These are phyloP conservation scores for Pluvialis apricaria DNA, from an alignment of 2,113 vertebrate species.

Conservation along the genomic window DNA sequence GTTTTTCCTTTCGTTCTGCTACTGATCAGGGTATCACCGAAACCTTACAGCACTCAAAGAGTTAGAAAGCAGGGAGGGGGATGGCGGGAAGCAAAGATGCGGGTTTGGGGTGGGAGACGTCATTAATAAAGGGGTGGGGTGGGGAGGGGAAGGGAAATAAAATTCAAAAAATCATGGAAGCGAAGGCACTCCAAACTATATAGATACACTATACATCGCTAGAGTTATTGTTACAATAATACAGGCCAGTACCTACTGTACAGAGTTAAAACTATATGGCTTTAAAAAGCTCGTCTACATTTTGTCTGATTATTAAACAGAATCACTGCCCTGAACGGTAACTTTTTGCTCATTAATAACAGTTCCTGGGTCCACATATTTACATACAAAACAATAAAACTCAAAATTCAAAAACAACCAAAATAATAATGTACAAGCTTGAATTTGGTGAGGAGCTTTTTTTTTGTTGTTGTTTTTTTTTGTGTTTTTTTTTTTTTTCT, in stretches of 20 bases:
- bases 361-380: conserved; percentile 98
- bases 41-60: conserved; percentile 75
- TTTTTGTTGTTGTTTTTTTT: background rate
- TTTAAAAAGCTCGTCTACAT: conserved; percentile 97
- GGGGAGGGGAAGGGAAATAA: conserved; percentile 32
- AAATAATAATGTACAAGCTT: conserved; percentile 85
- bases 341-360: conserved; percentile 95
- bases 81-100: conserved; percentile 36
- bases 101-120: background rate
- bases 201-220: conserved; percentile 99
- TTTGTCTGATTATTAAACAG: conserved; percentile 92
- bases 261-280: conserved; percentile 99
- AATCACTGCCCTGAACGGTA: conserved; percentile 90
- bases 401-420: conserved; percentile 75
- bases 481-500: background rate
- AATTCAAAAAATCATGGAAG: conserved; percentile 86
- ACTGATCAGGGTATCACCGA: conserved; percentile 45
- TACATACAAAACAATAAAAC: conserved; percentile 87
- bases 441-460: conserved; percentile 94
- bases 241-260: conserved; percentile 97
- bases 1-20: conserved; percentile 55
- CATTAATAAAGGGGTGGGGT: conserved; percentile 25
- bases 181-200: conserved; percentile 99
- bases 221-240: conserved; percentile 98
- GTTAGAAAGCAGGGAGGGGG: conserved; percentile 10